Base-by-base conservation (phyloP, 2,888 invertebrate genomes). In the Ornithoptera alexandrae region DNA sequence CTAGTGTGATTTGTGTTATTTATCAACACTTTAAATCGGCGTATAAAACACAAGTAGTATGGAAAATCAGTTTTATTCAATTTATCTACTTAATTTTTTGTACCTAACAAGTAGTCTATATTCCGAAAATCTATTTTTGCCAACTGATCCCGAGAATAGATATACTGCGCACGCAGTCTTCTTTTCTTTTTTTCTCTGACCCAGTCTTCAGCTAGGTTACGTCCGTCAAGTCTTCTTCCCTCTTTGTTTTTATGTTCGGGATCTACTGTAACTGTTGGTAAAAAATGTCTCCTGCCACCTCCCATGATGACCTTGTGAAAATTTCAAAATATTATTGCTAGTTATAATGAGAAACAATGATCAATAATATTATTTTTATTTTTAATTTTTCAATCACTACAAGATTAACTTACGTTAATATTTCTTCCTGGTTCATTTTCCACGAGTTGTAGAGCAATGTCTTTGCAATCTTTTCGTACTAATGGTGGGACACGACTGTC, bases 151-250 rank as follows among this genome's bases (percentile, higher is more conserved):
- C 94, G 95, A 74, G 95, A 95, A 91, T 95, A 95, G 24, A 97
- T 96, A 82, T 96, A 97, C 80, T 95, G 94, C 1, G 95, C 95
- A 74, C 94, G 89, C n/a, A 95, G 84, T 62, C 94, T 93, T 70
- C 95, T 90, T 73, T 95, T 93, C 77, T 95, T 95, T 88, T 95
- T 95, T 81, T 96, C 96, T 75, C 95, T 89, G 0, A 95, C 93
- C 97, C 97, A 97, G 82, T 96, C 96, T 84, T 96, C 95, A 70
- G 96, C 95, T 67, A 97, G 93, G 85, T 97, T 96, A 72, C 96
- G 90, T 0, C 96, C 96, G 79, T 97, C 97, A 22, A 96, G 87
- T 74, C 96, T 93, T 77, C 96, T 92, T 0, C 96, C 96, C 81
- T 95, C 95, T 72, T 95, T 94, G 72, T 94, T 94, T 0, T 94